Conservation (phyloP, 2,113 vertebrate species). For the Macaca mulatta region DNA sequence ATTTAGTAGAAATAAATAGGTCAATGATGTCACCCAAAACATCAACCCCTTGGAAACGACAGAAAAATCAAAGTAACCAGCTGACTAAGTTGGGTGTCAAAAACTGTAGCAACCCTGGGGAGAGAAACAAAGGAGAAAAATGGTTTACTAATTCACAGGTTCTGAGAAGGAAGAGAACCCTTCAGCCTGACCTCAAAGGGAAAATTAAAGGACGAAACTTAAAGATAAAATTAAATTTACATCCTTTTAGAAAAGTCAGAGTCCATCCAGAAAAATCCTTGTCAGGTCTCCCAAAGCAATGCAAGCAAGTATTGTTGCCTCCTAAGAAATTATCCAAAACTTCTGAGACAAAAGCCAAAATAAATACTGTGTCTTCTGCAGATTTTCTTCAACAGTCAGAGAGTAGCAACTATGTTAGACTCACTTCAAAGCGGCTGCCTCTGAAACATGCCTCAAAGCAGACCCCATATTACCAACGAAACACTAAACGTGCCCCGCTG, state of each 20-base stretch:
- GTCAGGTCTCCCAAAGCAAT: not conserved
- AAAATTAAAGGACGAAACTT: conserved; percentile 78
- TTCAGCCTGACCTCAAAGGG: conserved; percentile 54
- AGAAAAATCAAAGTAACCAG: not conserved
- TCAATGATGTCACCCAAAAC: conserved; percentile 21
- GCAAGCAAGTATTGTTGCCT: not conserved
- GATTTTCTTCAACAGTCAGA: not conserved
- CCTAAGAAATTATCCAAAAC: conserved; percentile 53
- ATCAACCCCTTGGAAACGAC: conserved; percentile 18
- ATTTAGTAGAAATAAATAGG: conserved; percentile 46
- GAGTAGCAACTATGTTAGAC: not conserved
- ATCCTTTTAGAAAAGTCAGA: conserved; percentile 85
- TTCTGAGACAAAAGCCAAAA: conserved; percentile 48
- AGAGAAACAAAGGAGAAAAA: conserved; percentile 19
- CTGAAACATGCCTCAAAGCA: not conserved
- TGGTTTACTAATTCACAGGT: not conserved
- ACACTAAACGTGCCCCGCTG: not conserved
- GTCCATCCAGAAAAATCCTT: conserved; percentile 82
- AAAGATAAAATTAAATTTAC: conserved; percentile 88
- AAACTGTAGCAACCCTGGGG: not conserved
- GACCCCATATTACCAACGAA: not conserved
- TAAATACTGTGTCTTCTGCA: not conserved
- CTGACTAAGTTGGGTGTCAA: not conserved
- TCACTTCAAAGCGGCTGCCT: not conserved
- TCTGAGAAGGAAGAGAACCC: conserved; percentile 44